Evolutionary conservation across 2,888 invertebrate genomes (phyloP), one percentile per base, ranked within the genome.

Genomic region (Calephelis perditalis): DNA sequence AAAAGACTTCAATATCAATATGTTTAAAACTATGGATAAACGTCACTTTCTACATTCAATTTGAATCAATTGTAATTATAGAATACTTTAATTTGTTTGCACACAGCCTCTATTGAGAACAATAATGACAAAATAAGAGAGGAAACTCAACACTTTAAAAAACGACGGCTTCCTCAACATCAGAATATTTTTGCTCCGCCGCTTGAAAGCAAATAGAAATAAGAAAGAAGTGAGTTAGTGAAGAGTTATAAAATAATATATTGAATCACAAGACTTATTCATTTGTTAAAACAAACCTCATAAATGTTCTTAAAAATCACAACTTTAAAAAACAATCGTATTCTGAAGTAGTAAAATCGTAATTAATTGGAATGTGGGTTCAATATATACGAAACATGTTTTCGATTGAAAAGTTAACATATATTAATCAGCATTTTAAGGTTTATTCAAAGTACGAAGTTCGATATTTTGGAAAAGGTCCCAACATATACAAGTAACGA

Each of bases 41-140:
- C n/a, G n/a, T n/a, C n/a, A n/a, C n/a, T n/a, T n/a, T n/a, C n/a
- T n/a, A n/a, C n/a, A n/a, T n/a, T n/a, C n/a, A n/a, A n/a, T n/a
- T n/a, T n/a, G n/a, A n/a, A n/a, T n/a, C n/a, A n/a, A n/a, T 62
- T 64, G 55, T 70, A 70, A 75, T 82, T 72, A 79, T 84, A 87
- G 84, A 88, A 89, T 89, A 88, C 86, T 88, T 88, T 89, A 86
- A 88, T 86, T 89, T 89, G 79, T 79, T 83, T 86, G 86, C 87
- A 89, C 89, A 89, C 88, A 89, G 86, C 88, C 88, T 86, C 85
- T 82, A 82, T 84, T 82, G 82, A 83, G 82, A 86, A 86, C 82
- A 82, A 79, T 82, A 79, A 78, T 77, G 78, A 75, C 71, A 74
- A 76, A 73, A 68, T 66, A 66, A 52, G 62, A 69, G 65, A 69